Conservation (phyloP, 2,113 vertebrate species). For the Shinisaurus crocodilurus region DNA sequence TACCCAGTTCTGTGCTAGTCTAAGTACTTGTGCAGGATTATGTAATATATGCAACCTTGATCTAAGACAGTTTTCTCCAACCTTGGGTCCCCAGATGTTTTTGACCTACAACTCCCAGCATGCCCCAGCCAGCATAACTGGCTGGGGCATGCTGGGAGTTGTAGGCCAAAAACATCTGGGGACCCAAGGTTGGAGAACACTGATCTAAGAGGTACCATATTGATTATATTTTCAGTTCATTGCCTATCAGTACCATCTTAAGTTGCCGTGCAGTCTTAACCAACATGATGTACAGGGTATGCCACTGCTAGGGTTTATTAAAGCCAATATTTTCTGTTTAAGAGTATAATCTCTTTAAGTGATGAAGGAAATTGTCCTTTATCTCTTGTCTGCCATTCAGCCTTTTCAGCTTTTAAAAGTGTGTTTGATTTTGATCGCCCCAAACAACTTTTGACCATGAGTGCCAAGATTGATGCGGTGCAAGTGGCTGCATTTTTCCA, state of each 20-base stretch:
- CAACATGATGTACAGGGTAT: neutral
- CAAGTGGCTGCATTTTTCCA: neutral
- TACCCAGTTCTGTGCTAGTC: neutral
- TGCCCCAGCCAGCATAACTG: too few species aligned
- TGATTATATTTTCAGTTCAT: neutral
- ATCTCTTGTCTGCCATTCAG: neutral
- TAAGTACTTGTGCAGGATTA: neutral
- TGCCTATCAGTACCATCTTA: slow-evolving; percentile 22
- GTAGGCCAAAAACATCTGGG: too few species aligned
- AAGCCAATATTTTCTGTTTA: slow-evolving; percentile 20
- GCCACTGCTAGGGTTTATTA: slow-evolving; percentile 37
- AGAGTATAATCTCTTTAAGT: slow-evolving; percentile 22
- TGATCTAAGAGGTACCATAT: neutral
- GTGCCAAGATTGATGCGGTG: neutral
- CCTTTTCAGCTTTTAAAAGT: neutral
- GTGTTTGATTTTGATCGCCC: neutral
- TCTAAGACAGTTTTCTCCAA: too few species aligned
- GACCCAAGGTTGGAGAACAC: too few species aligned
- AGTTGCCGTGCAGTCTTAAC: slow-evolving; percentile 36
- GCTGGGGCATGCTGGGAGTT: too few species aligned
- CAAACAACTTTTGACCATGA: slow-evolving; percentile 9
- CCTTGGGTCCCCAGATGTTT: too few species aligned
- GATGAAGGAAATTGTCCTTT: neutral
- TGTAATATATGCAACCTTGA: slow-evolving; percentile 15
- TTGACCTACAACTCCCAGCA: too few species aligned